Conservation (phyloP, 2,888 invertebrate species). For the Marronus borbonicus region DNA sequence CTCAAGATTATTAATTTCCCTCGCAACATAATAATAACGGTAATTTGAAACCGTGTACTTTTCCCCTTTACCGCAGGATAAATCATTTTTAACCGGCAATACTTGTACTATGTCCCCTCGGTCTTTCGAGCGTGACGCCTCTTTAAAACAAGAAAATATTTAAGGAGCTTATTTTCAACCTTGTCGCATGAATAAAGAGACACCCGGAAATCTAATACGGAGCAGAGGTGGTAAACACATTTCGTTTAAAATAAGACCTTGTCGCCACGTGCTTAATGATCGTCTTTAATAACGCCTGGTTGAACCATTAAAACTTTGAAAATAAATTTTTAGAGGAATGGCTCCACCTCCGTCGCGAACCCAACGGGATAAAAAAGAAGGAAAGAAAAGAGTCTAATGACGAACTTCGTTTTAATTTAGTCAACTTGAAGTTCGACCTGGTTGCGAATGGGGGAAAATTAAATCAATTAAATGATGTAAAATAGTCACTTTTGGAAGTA, state of each 20-base stretch:
- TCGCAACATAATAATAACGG: no score
- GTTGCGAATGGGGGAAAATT: not conserved
- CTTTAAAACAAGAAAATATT: not conserved
- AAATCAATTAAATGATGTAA: not conserved
- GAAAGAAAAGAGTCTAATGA: no score
- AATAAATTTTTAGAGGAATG: constrained; percentile 25
- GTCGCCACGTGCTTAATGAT: constrained; percentile 30
- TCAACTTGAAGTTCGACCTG: not conserved
- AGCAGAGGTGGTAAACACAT: not conserved
- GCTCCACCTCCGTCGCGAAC: not conserved
- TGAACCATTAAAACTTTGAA: constrained; percentile 16
- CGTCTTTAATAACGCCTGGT: constrained; percentile 17
- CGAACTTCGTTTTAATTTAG: constrained; percentile 17
- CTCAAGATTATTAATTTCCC: no score
- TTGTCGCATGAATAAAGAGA: constrained; percentile 17
- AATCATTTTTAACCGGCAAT: not conserved
- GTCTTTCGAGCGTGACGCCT: not conserved
- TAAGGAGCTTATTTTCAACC: constrained; percentile 13
- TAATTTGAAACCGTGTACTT: no score
- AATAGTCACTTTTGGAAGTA: not conserved
- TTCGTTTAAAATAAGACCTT: not conserved
- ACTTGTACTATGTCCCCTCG: not conserved
- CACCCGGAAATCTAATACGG: constrained; percentile 4
- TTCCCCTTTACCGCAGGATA: no score
- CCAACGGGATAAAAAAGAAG: not conserved